Base-by-base conservation (phyloP, 2,797 vertebrate genomes). In the Poecilia gillii region DNA sequence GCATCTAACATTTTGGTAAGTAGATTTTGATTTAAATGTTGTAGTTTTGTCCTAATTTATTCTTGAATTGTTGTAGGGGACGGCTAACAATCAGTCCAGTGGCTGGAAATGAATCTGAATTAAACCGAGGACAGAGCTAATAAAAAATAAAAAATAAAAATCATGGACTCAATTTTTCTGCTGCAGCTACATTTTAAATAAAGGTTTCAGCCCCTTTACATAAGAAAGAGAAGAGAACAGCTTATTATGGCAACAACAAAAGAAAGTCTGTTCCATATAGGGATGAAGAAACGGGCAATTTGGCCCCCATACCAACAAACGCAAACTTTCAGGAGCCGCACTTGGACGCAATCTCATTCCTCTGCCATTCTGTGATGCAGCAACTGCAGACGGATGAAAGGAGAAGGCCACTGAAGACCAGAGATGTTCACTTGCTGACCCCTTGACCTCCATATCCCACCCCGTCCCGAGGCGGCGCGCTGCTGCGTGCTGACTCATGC, bases 191-290 rank as follows among this genome's bases (percentile, higher is more conserved):
- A 84, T 81, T 46, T 23, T 90, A 88, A 31, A 73, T 64, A 76
- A 83, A 72, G 66, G 72, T 80, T 85, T 90, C 80, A 74, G 59
- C 81, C 84, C 84, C 80, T 74, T 83, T 81, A 78, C 81, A 79
- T 78, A 87, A 89, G 87, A 81, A 79, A 79, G 81, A 82, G 75
- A 80, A 88, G 90, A 91, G 85, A 92, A 92, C 88, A 89, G 90
- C 92, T 92, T 90, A 93, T 95, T 94, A 94, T 92, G 91, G 92
- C 91, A 91, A 84, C 87, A 89, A 94, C 91, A 95, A 94, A 92
- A 82, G 84, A 89, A 85, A 83, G 81, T 71, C 91, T 94, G 90
- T 93, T 95, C 87, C 86, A 91, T 87, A 90, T 90, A 90, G 89
- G 87, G 79, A 79, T 87, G 81, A 87, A 91, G 90, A 85, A 87